Evolutionary conservation across 2,113 vertebrate species (phyloP).

Genomic region (Dermatemys mawii): DNA sequence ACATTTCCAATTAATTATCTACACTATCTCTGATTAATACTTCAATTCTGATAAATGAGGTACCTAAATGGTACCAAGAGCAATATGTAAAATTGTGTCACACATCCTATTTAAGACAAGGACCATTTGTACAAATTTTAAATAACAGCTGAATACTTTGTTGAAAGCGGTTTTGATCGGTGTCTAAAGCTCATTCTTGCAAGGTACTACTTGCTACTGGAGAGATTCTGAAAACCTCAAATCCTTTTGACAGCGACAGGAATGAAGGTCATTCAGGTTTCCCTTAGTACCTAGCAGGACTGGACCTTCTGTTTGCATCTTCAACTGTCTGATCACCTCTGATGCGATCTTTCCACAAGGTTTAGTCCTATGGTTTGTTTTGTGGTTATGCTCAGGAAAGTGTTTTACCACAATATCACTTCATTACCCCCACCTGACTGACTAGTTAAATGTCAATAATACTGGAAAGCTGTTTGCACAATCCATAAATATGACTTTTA

Average conservation of each 20-base stretch:
- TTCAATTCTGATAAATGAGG: background rate
- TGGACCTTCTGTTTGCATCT: background rate
- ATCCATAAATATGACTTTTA: accelerated
- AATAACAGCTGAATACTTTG: accelerated
- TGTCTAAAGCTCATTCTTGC: background rate
- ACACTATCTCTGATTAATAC: background rate
- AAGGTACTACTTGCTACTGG: background rate
- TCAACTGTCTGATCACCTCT: background rate
- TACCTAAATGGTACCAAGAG: background rate
- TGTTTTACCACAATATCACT: accelerated
- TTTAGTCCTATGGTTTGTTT: background rate
- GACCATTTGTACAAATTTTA: background rate
- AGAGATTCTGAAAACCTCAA: background rate
- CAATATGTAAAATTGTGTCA: background rate
- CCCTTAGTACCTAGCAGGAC: background rate
- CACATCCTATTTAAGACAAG: background rate
- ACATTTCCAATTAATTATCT: slow-evolving; percentile 4
- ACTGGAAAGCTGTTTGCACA: accelerated
- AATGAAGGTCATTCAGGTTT: background rate
- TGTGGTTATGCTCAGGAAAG: accelerated
- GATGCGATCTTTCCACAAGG: background rate
- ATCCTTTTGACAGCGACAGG: too few relatives aligned
- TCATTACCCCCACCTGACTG: background rate
- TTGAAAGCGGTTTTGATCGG: background rate
- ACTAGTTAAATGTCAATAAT: background rate